phyloP scores from a whole-genome alignment of 2,888 invertebrate genomes.

The Cyclophora albipunctata region DNA sequence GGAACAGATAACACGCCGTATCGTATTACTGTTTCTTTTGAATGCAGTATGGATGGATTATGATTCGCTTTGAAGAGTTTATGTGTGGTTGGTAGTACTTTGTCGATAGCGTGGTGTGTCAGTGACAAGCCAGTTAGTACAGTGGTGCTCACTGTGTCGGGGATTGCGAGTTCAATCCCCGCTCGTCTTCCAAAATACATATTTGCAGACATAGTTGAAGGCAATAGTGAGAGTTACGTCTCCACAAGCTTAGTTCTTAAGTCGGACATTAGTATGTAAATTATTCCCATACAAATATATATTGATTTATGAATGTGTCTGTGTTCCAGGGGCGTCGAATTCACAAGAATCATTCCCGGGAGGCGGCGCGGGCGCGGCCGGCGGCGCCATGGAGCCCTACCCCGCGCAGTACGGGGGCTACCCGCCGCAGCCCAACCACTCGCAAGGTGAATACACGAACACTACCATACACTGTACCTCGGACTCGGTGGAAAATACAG shows the following conservation, averaged over 20 bases:
- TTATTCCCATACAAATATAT: no score
- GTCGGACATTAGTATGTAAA: no score
- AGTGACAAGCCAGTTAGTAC: no score
- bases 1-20: constrained; percentile 5
- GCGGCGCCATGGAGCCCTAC: constrained; percentile 88
- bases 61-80: no score
- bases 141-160: no score
- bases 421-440: constrained; percentile 79
- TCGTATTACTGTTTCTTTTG: constrained; percentile 10
- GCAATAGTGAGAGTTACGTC: no score
- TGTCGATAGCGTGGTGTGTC: no score
- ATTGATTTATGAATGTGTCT: background rate
- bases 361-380: constrained; percentile 79
- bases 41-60: constrained; percentile 1
- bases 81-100: no score
- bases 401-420: constrained; percentile 79
- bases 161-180: no score
- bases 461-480: background rate
- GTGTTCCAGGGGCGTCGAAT: constrained; percentile 84
- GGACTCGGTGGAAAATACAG: background rate
- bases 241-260: no score
- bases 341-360: constrained; percentile 93
- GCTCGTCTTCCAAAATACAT: no score
- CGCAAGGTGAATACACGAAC: constrained; percentile 76
- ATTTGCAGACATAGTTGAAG: no score